Base-by-base conservation (phyloP, 2,797 vertebrate species). In the Cottoperca gobio region DNA sequence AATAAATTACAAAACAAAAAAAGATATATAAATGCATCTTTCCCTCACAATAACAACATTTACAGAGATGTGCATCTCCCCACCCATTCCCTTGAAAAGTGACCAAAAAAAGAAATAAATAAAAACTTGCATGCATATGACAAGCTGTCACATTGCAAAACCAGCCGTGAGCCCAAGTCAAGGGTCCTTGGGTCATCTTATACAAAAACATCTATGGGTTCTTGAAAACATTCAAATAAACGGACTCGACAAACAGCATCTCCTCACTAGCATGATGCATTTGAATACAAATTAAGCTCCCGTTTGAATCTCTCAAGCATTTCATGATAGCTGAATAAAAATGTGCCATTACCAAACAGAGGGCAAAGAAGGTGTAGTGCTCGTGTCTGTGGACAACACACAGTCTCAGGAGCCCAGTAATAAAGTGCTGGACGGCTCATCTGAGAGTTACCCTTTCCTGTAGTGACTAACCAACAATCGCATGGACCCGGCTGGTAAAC, bases 1-100 rank as follows among this genome's bases (percentile, higher is more conserved):
- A 94, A 92, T 85, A 92, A 93, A 91, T 91, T 91, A 93, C 66
- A 88, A 90, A 93, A 82, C 80, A 52, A 64, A 87, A 83, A 88
- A 93, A 86, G 82, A 35, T 3, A 54, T 91, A 86, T 81, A 92
- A 92, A 90, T 84, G 75, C 76, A 74, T 73, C 71, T 87, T 82
- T 83, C 54, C 88, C 79, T 83, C 40, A 81, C 66, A 75, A 78
- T 81, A 55, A 6, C 57, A 75, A 84, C 64, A 85, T 79, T 85
- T 83, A 81, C 73, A 81, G 81, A 90, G 50, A 70, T 45, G 48
- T 53, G 50, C 26, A 52, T 68, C 62, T 68, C 74, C 66, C 73
- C 46, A 7, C 49, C 85, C 58, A 8, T 33, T 54, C 65, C 78
- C 52, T 24, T 57, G 31, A 40, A 78, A 73, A 70, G 2, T 73